A percentile compares a stretch with the other conserved stretches of the same genome.
phyloP scores from a whole-genome alignment of 2,797 vertebrate species.

The Tokudaia tokunoshimensis region DNA sequence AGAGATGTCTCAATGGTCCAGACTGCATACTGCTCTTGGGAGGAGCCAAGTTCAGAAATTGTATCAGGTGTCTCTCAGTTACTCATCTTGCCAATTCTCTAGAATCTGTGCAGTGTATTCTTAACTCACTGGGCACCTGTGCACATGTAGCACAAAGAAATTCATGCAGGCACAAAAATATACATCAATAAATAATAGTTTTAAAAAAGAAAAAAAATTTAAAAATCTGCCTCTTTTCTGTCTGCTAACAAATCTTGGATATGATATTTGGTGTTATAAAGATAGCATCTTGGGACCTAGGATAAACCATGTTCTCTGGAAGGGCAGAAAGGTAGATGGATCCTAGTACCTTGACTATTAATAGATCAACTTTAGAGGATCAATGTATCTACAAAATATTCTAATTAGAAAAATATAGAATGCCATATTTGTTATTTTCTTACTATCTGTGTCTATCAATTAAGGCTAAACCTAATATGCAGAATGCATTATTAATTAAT shows the following conservation, averaged over 20 bases:
- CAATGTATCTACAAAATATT: neutral
- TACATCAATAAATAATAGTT: neutral
- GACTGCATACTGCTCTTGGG: neutral
- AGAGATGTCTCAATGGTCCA: neutral
- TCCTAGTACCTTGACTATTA: neutral
- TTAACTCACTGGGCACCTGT: neutral
- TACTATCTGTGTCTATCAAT: neutral
- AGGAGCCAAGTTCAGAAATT: neutral
- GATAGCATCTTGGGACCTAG: neutral
- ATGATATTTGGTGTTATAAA: neutral
- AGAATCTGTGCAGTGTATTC: neutral
- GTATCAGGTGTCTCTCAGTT: neutral
- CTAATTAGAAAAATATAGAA: neutral
- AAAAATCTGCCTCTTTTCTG: neutral
- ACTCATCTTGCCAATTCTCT: neutral
- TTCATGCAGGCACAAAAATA: neutral
- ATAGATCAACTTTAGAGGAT: neutral
- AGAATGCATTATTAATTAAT: neutral
- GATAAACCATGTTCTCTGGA: neutral
- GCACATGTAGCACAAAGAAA: neutral
- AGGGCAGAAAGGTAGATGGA: neutral
- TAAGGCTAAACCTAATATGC: neutral
- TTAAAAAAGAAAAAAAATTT: neutral
- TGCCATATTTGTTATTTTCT: neutral
- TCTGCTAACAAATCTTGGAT: neutral